phyloP scores from a whole-genome alignment of 2,113 vertebrate species.

The Herpailurus yagouaroundi region DNA sequence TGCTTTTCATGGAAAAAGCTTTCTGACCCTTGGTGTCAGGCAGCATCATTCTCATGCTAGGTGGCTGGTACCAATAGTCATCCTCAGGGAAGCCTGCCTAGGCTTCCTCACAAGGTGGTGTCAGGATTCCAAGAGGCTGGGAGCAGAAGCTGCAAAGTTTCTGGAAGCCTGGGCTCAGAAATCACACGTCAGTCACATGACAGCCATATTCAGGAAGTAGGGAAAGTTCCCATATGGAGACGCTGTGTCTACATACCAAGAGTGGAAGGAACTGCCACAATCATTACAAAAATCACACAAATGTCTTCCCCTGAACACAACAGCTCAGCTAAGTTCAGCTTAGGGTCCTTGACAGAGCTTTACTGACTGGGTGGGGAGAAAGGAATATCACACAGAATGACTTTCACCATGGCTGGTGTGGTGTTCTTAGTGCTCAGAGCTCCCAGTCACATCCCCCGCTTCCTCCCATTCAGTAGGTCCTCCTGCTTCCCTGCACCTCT shows the following conservation, averaged over 20 bases:
- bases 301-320: neutral
- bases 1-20: neutral
- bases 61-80: neutral
- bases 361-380: neutral
- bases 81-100: neutral
- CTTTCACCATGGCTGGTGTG: no score
- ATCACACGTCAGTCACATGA: neutral
- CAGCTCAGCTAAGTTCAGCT: neutral
- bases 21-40: neutral
- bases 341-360: neutral
- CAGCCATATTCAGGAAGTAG: neutral
- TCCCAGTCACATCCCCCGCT: neutral
- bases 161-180: neutral
- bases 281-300: neutral
- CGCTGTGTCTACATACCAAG: fast-evolving
- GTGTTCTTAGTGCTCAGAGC: neutral
- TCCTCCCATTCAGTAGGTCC: neutral
- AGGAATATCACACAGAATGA: neutral
- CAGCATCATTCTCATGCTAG: neutral
- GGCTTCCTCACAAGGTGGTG: neutral
- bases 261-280: neutral
- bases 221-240: neutral
- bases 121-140: neutral
- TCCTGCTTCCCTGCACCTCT: neutral
- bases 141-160: neutral